phyloP scores from a whole-genome alignment of 2,113 vertebrate species.

The Phasianus colchicus region DNA sequence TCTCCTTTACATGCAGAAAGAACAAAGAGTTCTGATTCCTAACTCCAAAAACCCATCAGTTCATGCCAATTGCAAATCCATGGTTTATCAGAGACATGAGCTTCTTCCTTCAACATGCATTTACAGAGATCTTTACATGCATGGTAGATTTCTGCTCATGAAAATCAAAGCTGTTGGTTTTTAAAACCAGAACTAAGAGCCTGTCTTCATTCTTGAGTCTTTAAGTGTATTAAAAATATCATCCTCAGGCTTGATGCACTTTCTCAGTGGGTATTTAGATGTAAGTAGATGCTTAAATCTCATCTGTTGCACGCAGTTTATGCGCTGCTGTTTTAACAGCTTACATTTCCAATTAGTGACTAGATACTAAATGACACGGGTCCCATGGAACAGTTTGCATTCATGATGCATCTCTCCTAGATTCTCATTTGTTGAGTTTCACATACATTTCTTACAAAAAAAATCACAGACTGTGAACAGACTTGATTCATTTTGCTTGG shows the following conservation, averaged over 20 bases:
- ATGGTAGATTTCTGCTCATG: neutral
- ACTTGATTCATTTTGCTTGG: neutral
- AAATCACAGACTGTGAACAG: accelerated
- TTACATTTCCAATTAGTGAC: neutral
- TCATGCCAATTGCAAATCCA: neutral
- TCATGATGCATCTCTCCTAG: accelerated
- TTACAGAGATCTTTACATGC: neutral
- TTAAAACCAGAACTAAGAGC: neutral
- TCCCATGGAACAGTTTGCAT: accelerated
- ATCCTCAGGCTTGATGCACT: neutral
- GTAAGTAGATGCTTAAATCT: neutral
- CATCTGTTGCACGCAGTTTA: neutral
- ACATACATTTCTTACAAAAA: neutral
- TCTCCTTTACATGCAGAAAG: neutral
- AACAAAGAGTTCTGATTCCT: neutral
- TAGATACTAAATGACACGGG: accelerated
- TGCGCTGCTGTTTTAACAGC: neutral
- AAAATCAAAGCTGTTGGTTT: neutral
- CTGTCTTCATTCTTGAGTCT: neutral
- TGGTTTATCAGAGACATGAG: neutral
- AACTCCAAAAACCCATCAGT: too few species aligned
- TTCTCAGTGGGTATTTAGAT: neutral
- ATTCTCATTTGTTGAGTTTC: neutral
- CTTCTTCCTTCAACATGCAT: neutral
- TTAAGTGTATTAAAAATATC: neutral